Percentiles rank a stretch among this genome's conserved stretches.
phyloP scores from a whole-genome alignment of 2,797 vertebrate species.

The Gorsachius magnificus region DNA sequence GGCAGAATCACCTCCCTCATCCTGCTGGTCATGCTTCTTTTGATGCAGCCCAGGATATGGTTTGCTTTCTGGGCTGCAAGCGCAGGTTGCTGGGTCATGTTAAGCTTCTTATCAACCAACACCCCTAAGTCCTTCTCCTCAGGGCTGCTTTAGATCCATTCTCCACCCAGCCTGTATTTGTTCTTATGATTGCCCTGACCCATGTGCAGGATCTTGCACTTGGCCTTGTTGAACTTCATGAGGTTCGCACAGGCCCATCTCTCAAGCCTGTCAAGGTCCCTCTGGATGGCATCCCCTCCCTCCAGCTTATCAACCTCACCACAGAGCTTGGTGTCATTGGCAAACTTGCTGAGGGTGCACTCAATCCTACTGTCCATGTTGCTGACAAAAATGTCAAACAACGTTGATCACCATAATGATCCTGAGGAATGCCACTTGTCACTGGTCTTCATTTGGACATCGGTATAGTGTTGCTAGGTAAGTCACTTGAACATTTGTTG shows the following conservation, averaged over 20 bases:
- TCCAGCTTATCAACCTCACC: too few species aligned
- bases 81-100: rapidly evolving
- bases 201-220: background rate
- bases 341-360: background rate
- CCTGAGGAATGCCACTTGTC: background rate
- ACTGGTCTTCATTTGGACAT: background rate
- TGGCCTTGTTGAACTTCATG: background rate
- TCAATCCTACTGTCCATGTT: background rate
- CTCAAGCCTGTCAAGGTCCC: background rate
- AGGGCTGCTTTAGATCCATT: background rate
- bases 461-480: background rate
- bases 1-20: background rate
- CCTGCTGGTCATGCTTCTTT: background rate
- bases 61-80: background rate
- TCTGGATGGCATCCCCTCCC: background rate
- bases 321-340: background rate
- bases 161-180: background rate
- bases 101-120: background rate
- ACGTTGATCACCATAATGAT: too few species aligned
- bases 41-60: background rate
- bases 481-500: background rate
- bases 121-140: background rate
- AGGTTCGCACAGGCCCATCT: background rate
- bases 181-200: background rate
- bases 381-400: background rate